Evolutionary conservation across 2,797 vertebrate genomes (phyloP).

Genomic region (Danio aesculapii): DNA sequence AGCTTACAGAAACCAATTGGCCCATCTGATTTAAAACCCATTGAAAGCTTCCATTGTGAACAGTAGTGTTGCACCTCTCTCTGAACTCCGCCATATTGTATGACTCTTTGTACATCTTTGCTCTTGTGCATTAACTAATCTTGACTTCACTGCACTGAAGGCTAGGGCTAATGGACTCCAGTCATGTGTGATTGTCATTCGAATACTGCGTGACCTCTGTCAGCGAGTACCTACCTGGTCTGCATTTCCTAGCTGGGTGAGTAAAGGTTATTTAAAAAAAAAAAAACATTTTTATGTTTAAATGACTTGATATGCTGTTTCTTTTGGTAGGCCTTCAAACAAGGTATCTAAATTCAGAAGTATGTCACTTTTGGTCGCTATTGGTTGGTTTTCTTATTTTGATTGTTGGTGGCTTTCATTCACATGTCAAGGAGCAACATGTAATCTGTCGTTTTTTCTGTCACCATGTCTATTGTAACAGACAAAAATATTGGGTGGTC

Average conservation of each 20-base stretch:
- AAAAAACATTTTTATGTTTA: background rate
- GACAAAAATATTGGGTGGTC: too few species aligned
- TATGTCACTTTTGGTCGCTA: too few species aligned
- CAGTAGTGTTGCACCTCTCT: conserved; percentile 93
- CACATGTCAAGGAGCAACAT: too few species aligned
- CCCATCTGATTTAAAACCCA: conserved; percentile 71
- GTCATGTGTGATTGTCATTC: conserved; percentile 98
- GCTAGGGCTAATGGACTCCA: conserved; percentile 99
- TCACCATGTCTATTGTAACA: too few species aligned
- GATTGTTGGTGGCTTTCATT: too few species aligned
- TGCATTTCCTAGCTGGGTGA: conserved; percentile 97
- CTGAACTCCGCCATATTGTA: conserved; percentile 69
- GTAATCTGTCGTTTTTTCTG: too few species aligned
- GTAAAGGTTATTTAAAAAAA: conserved; percentile 58
- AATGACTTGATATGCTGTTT: background rate
- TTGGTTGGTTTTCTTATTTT: too few species aligned
- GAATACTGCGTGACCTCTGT: conserved; percentile 96
- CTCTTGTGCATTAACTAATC: conserved; percentile 62
- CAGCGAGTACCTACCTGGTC: conserved; percentile 97
- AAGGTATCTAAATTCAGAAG: too few species aligned
- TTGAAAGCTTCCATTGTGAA: conserved; percentile 93
- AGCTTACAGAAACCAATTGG: conserved; percentile 81
- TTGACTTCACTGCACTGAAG: conserved; percentile 76
- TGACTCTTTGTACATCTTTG: conserved; percentile 63
- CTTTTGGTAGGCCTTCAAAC: too few species aligned